Evolutionary conservation across 1,140 invertebrate species (phyloP), one percentile per base, ranked within the genome.

Genomic region (Bombus pyrosoma): DNA sequence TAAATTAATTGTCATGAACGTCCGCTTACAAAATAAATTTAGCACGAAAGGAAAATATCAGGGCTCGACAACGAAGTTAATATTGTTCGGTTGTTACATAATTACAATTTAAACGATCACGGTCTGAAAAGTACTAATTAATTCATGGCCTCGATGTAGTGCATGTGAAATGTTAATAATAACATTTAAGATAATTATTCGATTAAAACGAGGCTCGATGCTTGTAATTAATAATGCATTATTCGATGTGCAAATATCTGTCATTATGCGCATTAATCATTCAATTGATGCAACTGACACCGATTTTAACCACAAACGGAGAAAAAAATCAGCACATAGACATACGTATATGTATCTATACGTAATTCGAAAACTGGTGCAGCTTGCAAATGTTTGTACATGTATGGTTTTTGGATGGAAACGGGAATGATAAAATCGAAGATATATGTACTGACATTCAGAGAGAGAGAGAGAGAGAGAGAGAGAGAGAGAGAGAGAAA

Each of bases 121-220:
- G 22, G 28, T 39, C 18, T 25, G 68, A 39, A 69, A 28, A 39
- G 15, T 39, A 12, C 68, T 69, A 39, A 69, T 69, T 39, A 69
- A 69, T 69, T 69, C 34, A 39, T 28, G 22, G 32, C 15, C 22
- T 1, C 34, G 22, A 25, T 53, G 6, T 5, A 53, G 6, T 12
- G 68, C 10, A 37, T 12, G 68, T 10, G 22, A 69, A 37, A 37
- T 5, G 68, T 69, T 69, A 39, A 25, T 25, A 69, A 62, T 62
- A 62, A 62, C 59, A 62, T 62, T n/a, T 72, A 41, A 72, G 28
- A 72, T 41, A 72, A 25, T 72, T 72, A 72, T 13, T 41, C 37
- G 12, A 72, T 72, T n/a, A 10, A 72, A 72, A n/a, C 39, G 25
- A 25, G 28, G 3, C 12, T 41, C 37, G 25, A 41, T 39, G 25